Evolutionary conservation across 2,888 invertebrate species (phyloP).

Genomic region (Ecdyonurus torrentis): DNA sequence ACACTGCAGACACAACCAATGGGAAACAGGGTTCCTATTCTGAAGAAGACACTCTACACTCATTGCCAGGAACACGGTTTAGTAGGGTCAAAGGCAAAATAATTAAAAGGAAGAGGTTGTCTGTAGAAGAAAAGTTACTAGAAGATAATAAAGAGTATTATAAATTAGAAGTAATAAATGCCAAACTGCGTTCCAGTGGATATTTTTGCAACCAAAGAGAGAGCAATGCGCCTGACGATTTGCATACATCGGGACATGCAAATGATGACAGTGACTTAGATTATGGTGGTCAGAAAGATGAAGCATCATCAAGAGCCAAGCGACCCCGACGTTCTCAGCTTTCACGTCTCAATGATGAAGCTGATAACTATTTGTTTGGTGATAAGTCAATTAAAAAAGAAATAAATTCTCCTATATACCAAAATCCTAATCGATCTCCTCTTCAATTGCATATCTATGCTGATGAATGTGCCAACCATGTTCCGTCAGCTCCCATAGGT

Average conservation of each 20-base stretch:
- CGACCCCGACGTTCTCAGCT: conserved; percentile 32
- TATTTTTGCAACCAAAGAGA: conserved; percentile 1
- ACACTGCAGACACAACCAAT: background rate
- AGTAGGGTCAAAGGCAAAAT: background rate
- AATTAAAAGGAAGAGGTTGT: conserved; percentile 22
- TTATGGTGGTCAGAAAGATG: background rate
- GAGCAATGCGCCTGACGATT: conserved; percentile 8
- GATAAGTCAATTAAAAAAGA: conserved; percentile 34
- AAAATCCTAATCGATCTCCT: background rate
- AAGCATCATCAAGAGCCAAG: conserved; percentile 4
- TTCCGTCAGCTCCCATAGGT: background rate
- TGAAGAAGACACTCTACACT: background rate
- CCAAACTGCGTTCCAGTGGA: conserved; percentile 44
- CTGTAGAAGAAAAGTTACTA: conserved; percentile 35
- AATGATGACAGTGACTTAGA: conserved; percentile 18
- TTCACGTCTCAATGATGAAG: conserved; percentile 62
- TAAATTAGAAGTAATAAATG: conserved; percentile 52
- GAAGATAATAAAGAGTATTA: conserved; percentile 43
- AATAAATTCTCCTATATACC: background rate
- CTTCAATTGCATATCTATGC: background rate
- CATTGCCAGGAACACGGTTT: background rate
- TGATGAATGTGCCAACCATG: conserved; percentile 1
- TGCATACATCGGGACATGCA: conserved; percentile 18
- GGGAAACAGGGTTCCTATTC: background rate
- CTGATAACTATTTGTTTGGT: conserved; percentile 70